A percentile compares a stretch with the other conserved stretches of the same genome.
These are phyloP conservation scores for Dascyllus trimaculatus DNA, from an alignment of 2,113 vertebrate species.

Conservation along the genomic window DNA sequence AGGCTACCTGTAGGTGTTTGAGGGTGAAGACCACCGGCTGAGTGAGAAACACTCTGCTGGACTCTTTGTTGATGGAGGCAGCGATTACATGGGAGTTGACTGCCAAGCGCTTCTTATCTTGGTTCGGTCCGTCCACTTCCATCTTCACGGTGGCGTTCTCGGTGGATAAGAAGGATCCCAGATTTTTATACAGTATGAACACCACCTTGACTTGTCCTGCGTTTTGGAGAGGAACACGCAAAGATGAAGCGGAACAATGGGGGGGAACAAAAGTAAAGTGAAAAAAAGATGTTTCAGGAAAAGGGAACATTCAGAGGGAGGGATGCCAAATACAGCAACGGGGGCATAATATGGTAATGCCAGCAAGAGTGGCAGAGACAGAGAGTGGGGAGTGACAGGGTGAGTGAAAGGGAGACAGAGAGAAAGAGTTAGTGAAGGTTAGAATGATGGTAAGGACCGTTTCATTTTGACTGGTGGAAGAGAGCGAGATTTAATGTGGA, in stretches of 20 bases:
- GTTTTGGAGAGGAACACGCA: constrained; percentile 11
- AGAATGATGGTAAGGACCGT: constrained; percentile 85
- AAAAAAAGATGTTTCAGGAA: constrained; percentile 26
- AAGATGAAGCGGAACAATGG: constrained; percentile 9
- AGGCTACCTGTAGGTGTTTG: constrained; percentile 89
- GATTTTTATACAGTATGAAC: constrained; percentile 93
- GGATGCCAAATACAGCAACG: constrained; percentile 28
- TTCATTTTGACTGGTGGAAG: constrained; percentile 84
- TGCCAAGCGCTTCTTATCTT: constrained; percentile 82
- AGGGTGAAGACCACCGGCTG: constrained; percentile 94
- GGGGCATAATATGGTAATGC: constrained; percentile 72
- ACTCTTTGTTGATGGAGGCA: constrained; percentile 95
- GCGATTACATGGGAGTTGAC: constrained; percentile 94
- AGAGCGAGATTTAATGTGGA: constrained; percentile 84
- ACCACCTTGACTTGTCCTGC: constrained; percentile 95
- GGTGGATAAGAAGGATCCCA: constrained; percentile 93
- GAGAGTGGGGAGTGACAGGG: constrained; percentile 73
- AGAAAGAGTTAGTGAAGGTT: constrained; percentile 82
- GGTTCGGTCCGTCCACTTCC: constrained; percentile 84
- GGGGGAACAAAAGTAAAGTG: constrained; percentile 3
- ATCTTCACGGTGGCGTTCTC: constrained; percentile 93
- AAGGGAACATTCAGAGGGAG: constrained; percentile 24
- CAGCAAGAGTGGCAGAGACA: constrained; percentile 61
- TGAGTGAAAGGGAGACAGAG: constrained; percentile 71
- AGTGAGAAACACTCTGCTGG: constrained; percentile 92